phyloP scores from a whole-genome alignment of 1,140 invertebrate genomes.

The Aleiodes sp. region DNA sequence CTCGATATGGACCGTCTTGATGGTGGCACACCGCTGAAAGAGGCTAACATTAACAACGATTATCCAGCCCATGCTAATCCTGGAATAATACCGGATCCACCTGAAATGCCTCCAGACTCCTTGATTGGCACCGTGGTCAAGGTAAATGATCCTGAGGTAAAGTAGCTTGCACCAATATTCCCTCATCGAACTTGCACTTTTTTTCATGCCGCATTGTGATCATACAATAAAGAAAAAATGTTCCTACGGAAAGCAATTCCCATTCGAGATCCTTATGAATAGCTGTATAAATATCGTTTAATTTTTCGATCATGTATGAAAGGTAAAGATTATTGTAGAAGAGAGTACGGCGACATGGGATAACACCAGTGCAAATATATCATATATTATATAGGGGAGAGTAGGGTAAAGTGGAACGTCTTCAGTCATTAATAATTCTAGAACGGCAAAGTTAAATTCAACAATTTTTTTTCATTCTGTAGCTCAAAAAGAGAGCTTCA shows the following conservation, averaged over 20 bases:
- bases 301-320: too few species aligned
- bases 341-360: too few species aligned
- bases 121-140: slow-evolving; percentile 87
- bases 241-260: neutral
- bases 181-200: slow-evolving; percentile 16
- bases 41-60: slow-evolving; percentile 64
- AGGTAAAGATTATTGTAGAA: too few species aligned
- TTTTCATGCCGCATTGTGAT: neutral
- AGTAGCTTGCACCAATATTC: slow-evolving; percentile 30
- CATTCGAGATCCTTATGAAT: too few species aligned
- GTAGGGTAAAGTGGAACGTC: too few species aligned
- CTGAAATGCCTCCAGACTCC: slow-evolving; percentile 69
- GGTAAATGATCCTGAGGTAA: slow-evolving; percentile 66
- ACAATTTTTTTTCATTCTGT: too few species aligned
- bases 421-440: too few species aligned
- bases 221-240: neutral
- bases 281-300: too few species aligned
- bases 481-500: too few species aligned
- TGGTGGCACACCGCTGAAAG: slow-evolving; percentile 62
- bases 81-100: slow-evolving; percentile 70
- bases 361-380: too few species aligned
- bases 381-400: too few species aligned
- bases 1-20: slow-evolving; percentile 66
- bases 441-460: too few species aligned
- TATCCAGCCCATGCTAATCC: slow-evolving; percentile 66